These are phyloP conservation scores for Linurgus olivaceus DNA, from an alignment of 2,797 vertebrate genomes.

Conservation along the genomic window DNA sequence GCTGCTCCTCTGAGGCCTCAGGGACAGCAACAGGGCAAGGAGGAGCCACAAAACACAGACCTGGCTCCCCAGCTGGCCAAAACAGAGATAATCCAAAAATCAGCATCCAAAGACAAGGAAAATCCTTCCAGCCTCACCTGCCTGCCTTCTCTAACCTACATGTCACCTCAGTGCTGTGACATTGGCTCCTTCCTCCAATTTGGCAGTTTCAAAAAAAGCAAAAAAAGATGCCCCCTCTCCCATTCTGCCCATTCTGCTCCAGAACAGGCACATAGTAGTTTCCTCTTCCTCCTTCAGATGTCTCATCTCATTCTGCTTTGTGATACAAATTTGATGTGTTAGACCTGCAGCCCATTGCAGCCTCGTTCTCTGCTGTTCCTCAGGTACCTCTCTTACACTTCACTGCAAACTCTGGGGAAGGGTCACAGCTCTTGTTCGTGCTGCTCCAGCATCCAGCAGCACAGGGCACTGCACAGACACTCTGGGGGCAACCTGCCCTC, in stretches of 20 bases:
- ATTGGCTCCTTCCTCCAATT: not conserved
- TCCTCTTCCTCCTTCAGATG: not conserved
- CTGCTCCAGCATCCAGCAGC: not conserved
- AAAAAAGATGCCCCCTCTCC: not conserved
- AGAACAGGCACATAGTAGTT: not conserved
- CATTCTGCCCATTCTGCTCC: not conserved
- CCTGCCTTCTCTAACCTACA: not conserved
- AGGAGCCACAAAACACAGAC: not conserved
- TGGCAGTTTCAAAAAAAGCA: not conserved
- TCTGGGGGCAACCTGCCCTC: rapidly evolving
- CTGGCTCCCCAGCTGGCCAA: not conserved
- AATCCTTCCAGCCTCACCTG: not conserved
- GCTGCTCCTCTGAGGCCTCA: not conserved
- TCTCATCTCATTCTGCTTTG: not conserved
- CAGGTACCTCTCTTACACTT: not conserved
- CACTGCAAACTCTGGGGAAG: not conserved
- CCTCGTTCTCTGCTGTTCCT: not conserved
- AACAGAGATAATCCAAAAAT: not conserved
- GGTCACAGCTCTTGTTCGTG: not conserved
- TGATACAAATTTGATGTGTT: not conserved
- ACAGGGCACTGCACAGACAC: not conserved
- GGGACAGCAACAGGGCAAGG: not conserved
- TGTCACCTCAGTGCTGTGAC: not conserved
- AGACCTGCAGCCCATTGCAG: not conserved
- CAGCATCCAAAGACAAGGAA: rapidly evolving